Evolutionary conservation across 2,888 invertebrate species (phyloP).

Genomic region (Cactoblastis cactorum): DNA sequence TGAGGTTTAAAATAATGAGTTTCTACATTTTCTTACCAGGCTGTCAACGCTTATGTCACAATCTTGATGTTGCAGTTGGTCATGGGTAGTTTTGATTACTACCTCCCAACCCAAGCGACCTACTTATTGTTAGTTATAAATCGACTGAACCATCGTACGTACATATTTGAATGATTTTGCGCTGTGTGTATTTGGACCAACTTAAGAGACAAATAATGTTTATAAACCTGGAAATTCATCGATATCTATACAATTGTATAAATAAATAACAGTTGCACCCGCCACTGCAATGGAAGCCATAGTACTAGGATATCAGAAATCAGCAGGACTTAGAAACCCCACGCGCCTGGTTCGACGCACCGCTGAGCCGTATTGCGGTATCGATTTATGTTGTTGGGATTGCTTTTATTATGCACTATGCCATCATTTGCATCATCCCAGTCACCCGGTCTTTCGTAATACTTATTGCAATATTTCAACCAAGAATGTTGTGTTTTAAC

Average conservation of each 20-base stretch:
- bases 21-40: too few relatives aligned
- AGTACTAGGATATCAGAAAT: conserved; percentile 38
- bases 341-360: conserved; percentile 40
- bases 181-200: too few relatives aligned
- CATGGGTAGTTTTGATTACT: too few relatives aligned
- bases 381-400: conserved; percentile 2
- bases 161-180: too few relatives aligned
- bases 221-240: background rate
- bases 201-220: too few relatives aligned
- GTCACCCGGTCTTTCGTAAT: background rate
- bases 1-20: too few relatives aligned
- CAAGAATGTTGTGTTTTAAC: background rate
- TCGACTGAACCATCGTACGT: too few relatives aligned
- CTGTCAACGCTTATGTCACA: too few relatives aligned
- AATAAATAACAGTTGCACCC: background rate
- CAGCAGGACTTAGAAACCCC: conserved; percentile 44
- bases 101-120: too few relatives aligned
- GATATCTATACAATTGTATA: background rate
- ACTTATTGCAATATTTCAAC: background rate
- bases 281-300: conserved; percentile 32
- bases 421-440: background rate
- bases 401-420: background rate
- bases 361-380: conserved; percentile 19
- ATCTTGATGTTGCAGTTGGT: too few relatives aligned
- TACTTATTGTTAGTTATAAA: too few relatives aligned